Base-by-base conservation (phyloP, 2,888 invertebrate species). In the Leptarthrus brevirostris region DNA sequence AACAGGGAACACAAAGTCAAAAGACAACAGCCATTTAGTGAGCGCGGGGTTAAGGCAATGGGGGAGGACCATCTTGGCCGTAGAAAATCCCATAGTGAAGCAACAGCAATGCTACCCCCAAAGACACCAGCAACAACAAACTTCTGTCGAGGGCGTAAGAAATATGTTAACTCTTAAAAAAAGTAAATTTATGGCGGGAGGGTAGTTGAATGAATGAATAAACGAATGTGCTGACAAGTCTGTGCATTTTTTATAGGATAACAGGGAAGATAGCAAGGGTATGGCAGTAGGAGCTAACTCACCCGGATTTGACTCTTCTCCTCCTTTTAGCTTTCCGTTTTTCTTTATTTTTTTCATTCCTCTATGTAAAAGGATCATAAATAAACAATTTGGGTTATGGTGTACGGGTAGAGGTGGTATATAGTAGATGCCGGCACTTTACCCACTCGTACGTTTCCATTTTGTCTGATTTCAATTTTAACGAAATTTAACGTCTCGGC, bases 131-230 rank as follows among this genome's bases (percentile, higher is more conserved):
- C 61, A 76, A 47, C 73, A 73, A 73, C 75, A 77, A 75, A 54
- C 76, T 74, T 77, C 77, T 75, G 75, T 73, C 75, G 76, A 73
- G 77, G 75, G 75, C 75, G 76, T 76, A 77, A 77, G 77, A 76
- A 77, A 76, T 77, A 75, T 76, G 77, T 77, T 77, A 77, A 77
- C 69, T 69, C 69, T 69, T 69, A 69, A 69, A 71, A n/a, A 70
- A 71, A 54, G 53, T 22, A 71, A 71, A 71, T 72, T 56, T 72
- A 72, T 56, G 71, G 56, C 56, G 54, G 44, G 71, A 72, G 71
- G 71, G 71, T 72, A 54, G 71, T 72, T 72, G 54, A 61, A 74
- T 70, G 70, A 74, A 74, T 74, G 74, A 70, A 54, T 74, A 47
- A 34, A 61, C 52, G 69, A 74, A 74, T 74, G 72, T 73, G 74